Evolutionary conservation across 2,797 vertebrate species (phyloP).

Genomic region (Chelon labrosus): DNA sequence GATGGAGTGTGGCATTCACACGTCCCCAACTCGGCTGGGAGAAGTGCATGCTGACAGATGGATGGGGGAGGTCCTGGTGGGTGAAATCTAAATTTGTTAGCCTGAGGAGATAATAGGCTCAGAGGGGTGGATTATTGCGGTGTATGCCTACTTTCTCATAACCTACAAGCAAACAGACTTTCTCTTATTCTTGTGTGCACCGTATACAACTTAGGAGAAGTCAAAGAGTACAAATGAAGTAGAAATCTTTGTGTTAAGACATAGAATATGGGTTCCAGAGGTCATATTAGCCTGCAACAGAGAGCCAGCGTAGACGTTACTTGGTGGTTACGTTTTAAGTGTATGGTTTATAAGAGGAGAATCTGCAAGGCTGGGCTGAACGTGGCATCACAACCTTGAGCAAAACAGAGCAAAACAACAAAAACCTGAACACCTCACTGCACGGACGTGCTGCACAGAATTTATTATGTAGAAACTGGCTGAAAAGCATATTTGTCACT

Average conservation of each 20-base stretch:
- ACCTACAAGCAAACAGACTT: background rate
- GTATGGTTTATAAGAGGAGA: too few relatives aligned
- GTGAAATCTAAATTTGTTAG: constrained; percentile 78
- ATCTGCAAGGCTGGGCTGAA: too few relatives aligned
- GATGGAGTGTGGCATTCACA: constrained; percentile 79
- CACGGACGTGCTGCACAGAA: too few relatives aligned
- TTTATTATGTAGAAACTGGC: too few relatives aligned
- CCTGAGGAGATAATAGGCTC: constrained; percentile 67
- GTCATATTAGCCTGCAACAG: background rate
- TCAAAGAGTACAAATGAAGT: background rate
- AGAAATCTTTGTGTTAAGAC: background rate
- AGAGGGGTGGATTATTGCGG: constrained; percentile 56
- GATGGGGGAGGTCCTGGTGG: constrained; percentile 77
- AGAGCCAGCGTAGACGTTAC: background rate
- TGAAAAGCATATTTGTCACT: too few relatives aligned
- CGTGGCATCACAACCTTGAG: too few relatives aligned
- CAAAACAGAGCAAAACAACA: too few relatives aligned
- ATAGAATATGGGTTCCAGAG: background rate
- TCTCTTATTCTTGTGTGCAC: background rate
- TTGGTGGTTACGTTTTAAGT: too few relatives aligned
- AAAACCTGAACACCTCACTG: too few relatives aligned
- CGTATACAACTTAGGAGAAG: constrained; percentile 3
- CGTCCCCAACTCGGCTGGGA: constrained; percentile 68
- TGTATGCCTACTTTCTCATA: constrained; percentile 29
- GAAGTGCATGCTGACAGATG: constrained; percentile 73